These are phyloP conservation scores for Eidolon dupreanum DNA, from an alignment of 2,797 vertebrate species.

Conservation along the genomic window DNA sequence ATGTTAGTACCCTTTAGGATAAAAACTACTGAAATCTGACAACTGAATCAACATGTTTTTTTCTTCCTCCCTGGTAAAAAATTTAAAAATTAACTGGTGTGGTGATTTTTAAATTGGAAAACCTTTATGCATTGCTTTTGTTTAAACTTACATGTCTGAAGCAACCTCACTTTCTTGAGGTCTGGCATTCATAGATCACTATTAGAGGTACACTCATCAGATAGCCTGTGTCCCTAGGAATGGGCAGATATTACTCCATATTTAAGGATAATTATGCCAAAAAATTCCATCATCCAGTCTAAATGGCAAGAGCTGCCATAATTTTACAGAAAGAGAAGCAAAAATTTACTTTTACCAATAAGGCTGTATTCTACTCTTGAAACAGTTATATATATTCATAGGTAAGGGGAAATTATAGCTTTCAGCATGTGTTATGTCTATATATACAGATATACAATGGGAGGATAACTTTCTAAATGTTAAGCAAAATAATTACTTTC, in stretches of 20 bases:
- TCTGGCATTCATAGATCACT: background rate
- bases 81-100: background rate
- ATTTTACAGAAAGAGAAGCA: background rate
- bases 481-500: background rate
- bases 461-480: background rate
- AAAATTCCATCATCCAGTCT: background rate
- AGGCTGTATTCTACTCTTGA: background rate
- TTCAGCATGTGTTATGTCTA: background rate
- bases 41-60: background rate
- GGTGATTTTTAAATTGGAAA: background rate
- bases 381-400: background rate
- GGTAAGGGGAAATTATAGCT: background rate
- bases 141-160: background rate
- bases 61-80: background rate
- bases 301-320: background rate
- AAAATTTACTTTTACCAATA: background rate
- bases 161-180: background rate
- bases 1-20: background rate
- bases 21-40: background rate
- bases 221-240: background rate
- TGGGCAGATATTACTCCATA: background rate
- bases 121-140: background rate
- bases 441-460: background rate
- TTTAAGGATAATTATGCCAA: constrained; percentile 23
- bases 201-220: background rate